A percentile compares a stretch with the other conserved stretches of the same genome.
These are phyloP conservation scores for Listronotus bonariensis DNA, from an alignment of 1,140 invertebrate genomes.

Conservation along the genomic window DNA sequence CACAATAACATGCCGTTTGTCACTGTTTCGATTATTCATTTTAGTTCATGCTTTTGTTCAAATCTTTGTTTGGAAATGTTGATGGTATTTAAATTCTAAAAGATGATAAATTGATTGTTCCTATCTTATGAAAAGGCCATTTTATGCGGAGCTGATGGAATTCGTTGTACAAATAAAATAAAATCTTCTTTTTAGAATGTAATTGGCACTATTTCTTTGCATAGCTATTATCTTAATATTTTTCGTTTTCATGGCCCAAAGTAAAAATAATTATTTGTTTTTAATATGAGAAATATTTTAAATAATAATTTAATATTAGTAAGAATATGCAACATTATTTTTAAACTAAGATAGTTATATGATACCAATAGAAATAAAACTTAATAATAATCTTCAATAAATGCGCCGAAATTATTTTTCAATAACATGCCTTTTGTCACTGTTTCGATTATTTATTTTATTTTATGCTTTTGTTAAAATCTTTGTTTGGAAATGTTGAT, in stretches of 20 bases:
- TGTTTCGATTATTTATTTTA: conserved; percentile 44
- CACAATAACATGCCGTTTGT: conserved; percentile 50
- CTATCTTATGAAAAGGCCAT: conserved; percentile 4
- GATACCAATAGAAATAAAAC: too few species aligned
- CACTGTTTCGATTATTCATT: conserved; percentile 46
- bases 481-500: conserved; percentile 34
- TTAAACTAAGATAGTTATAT: too few species aligned
- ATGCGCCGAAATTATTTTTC: conserved; percentile 49
- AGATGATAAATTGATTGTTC: conserved; percentile 23
- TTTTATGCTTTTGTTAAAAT: conserved; percentile 11
- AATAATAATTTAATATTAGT: too few species aligned
- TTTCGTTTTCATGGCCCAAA: too few species aligned
- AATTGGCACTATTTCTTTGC: too few species aligned
- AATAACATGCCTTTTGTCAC: conserved; percentile 49
- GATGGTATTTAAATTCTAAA: conserved; percentile 30
- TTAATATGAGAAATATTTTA: too few species aligned
- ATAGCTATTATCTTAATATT: too few species aligned
- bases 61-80: conserved; percentile 32
- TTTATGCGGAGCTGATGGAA: not conserved
- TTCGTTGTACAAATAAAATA: not conserved
- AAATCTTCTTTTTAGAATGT: too few species aligned
- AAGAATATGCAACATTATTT: too few species aligned
- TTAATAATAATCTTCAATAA: conserved; percentile 54
- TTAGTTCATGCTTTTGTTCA: conserved; percentile 18
- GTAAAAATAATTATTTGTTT: too few species aligned